A percentile compares a stretch with the other conserved stretches of the same genome.
These are phyloP conservation scores for Stegastes partitus DNA, from an alignment of 2,113 vertebrate species.

Conservation along the genomic window DNA sequence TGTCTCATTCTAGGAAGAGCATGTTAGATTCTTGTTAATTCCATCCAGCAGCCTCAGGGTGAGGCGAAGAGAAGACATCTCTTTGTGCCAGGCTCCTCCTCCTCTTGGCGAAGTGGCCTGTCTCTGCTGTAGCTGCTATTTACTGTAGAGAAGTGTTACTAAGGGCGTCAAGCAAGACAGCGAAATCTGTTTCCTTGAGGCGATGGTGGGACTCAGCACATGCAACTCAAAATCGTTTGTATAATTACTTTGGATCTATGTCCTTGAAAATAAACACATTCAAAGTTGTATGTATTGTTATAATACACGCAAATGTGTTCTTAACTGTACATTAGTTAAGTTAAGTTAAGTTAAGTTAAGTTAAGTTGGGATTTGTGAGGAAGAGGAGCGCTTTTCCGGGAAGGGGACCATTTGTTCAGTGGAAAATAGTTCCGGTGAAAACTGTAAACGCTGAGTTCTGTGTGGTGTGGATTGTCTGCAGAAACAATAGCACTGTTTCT, in stretches of 20 bases:
- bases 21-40: conserved; percentile 75
- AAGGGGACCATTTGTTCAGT: not conserved
- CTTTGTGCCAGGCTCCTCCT: conserved; percentile 76
- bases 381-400: not conserved
- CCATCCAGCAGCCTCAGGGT: conserved; percentile 72
- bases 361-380: not conserved
- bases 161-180: conserved; percentile 38
- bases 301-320: not conserved
- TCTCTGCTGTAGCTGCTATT: conserved; percentile 49
- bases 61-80: conserved; percentile 63
- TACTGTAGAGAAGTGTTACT: conserved; percentile 45
- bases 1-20: conserved; percentile 71
- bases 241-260: not conserved
- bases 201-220: conserved; percentile 34
- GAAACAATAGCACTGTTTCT: too few relatives aligned
- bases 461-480: too few relatives aligned
- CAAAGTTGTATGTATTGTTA: not conserved
- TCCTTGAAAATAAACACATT: conserved; percentile 3
- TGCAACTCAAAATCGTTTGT: conserved; percentile 32
- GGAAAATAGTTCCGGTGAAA: not conserved
- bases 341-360: not conserved
- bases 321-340: not conserved
- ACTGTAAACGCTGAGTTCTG: not conserved
- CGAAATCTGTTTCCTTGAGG: conserved; percentile 45
- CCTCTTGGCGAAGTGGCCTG: conserved; percentile 48